Conservation (phyloP, 2,888 invertebrate genomes). For the Nephrocerus scutellatus region DNA sequence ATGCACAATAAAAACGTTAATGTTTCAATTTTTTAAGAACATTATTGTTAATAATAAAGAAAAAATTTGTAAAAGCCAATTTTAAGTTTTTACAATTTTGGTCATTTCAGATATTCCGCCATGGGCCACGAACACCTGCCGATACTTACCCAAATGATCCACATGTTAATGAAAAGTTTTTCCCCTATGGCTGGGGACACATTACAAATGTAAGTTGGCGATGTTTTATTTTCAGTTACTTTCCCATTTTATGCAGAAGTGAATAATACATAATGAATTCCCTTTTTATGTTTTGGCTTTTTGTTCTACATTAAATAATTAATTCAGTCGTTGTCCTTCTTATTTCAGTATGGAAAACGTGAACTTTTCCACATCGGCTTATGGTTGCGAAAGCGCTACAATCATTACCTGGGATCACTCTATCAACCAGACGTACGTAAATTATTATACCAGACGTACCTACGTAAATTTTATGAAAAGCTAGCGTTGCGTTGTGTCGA, state of each 20-base stretch:
- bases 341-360: conserved; percentile 56
- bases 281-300: no score
- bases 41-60: no score
- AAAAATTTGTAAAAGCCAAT: neutral
- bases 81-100: neutral
- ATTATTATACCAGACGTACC: conserved; percentile 13
- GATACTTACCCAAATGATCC: conserved; percentile 70
- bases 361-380: conserved; percentile 60
- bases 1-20: no score
- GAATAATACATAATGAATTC: no score
- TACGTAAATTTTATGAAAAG: neutral
- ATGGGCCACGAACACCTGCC: conserved; percentile 73
- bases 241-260: no score
- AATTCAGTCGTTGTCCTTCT: neutral
- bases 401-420: conserved; percentile 53
- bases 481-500: no score
- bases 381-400: conserved; percentile 59
- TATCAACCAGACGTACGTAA: conserved; percentile 52
- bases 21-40: no score
- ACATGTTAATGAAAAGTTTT: conserved; percentile 55
- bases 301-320: neutral
- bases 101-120: conserved; percentile 61
- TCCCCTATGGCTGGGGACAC: conserved; percentile 74
- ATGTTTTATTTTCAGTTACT: no score
- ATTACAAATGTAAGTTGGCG: conserved; percentile 62